A percentile compares a stretch with the other conserved stretches of the same genome.
Evolutionary conservation across 2,888 invertebrate species (phyloP).

Genomic region (Torymus texanus): DNA sequence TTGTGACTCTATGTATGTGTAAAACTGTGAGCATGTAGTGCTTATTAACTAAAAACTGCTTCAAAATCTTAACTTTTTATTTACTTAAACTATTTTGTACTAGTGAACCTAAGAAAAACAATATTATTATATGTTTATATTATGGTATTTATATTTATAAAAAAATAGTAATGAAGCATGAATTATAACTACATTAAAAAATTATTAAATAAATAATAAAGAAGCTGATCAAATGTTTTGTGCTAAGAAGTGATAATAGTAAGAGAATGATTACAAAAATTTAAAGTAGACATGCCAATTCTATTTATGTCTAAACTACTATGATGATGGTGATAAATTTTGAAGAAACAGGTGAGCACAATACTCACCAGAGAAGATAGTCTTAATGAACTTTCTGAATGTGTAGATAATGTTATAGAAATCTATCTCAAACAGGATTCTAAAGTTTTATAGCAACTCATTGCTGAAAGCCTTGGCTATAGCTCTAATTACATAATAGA

Average conservation of each 20-base stretch:
- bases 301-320: conserved; percentile 5
- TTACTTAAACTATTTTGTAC: too few relatives aligned
- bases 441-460: too few relatives aligned
- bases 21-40: neutral
- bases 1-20: neutral
- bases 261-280: conserved; percentile 4
- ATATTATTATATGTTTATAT: neutral
- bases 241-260: conserved; percentile 13
- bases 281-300: conserved; percentile 24
- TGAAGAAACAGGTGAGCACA: conserved; percentile 1
- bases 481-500: too few relatives aligned
- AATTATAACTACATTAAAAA: neutral
- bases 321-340: conserved; percentile 5
- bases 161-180: neutral
- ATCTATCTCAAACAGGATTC: too few relatives aligned
- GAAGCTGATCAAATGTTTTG: conserved; percentile 2
- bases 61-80: too few relatives aligned
- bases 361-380: conserved; percentile 40
- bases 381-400: conserved; percentile 13
- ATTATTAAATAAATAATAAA: neutral
- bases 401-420: neutral
- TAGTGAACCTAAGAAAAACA: too few relatives aligned
- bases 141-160: neutral
- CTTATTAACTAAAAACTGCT: conserved; percentile 3
- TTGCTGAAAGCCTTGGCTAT: too few relatives aligned